Evolutionary conservation across 2,797 vertebrate species (phyloP).

Genomic region (Onychomys torridus): DNA sequence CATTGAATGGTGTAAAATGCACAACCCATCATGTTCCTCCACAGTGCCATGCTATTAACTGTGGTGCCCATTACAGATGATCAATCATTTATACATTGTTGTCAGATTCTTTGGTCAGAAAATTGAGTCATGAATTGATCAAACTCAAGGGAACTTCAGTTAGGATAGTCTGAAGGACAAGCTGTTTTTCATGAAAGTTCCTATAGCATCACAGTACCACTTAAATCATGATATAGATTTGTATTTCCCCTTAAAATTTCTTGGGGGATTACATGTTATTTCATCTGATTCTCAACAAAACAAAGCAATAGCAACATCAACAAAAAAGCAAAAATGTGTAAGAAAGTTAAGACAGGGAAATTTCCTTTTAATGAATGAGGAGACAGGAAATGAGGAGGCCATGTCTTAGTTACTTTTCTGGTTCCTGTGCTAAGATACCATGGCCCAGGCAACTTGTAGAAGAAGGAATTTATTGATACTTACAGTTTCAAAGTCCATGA

Average conservation of each 20-base stretch:
- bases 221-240: conserved; percentile 32
- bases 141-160: neutral
- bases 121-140: neutral
- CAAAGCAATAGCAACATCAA: neutral
- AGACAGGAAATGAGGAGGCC: neutral
- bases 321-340: neutral
- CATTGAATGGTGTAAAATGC: neutral
- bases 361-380: conserved; percentile 5
- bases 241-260: conserved; percentile 9
- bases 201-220: neutral
- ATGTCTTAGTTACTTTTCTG: neutral
- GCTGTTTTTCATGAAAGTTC: neutral
- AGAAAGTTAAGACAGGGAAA: neutral
- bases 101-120: neutral
- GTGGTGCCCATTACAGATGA: conserved; percentile 6
- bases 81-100: neutral
- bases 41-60: neutral
- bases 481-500: neutral
- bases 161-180: neutral
- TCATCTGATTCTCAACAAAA: neutral
- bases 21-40: neutral
- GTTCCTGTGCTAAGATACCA: neutral
- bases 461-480: neutral
- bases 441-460: neutral
- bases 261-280: neutral